These are phyloP conservation scores for Bombus waltoni DNA, from an alignment of 1,140 invertebrate species.

Conservation along the genomic window DNA sequence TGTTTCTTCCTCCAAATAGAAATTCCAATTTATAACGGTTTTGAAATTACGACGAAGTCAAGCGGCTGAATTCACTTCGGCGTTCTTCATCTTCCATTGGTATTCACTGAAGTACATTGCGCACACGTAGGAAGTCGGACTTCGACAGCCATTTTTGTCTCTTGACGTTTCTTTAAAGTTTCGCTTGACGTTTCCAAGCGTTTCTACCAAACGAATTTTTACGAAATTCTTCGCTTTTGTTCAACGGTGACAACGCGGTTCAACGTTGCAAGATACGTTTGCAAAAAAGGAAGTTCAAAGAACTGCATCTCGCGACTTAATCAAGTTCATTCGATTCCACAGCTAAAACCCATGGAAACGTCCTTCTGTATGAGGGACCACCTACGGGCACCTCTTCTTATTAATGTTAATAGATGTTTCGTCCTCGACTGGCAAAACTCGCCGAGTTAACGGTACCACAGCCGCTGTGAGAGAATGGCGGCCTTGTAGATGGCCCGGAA, in stretches of 20 bases:
- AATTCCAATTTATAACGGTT: slow-evolving; percentile 6
- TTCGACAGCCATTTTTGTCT: not conserved
- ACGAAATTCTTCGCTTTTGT: not conserved
- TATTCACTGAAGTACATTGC: slow-evolving; percentile 14
- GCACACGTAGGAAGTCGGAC: not conserved
- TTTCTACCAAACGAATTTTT: not conserved
- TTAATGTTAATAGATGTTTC: slow-evolving; percentile 78
- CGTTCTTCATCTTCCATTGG: slow-evolving; percentile 22
- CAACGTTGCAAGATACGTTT: too few species aligned
- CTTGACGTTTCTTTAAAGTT: not conserved
- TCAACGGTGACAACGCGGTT: not conserved
- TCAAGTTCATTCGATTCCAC: not conserved
- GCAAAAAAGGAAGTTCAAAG: slow-evolving; percentile 9
- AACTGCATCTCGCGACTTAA: not conserved
- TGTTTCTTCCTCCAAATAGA: not conserved
- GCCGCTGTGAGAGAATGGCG: slow-evolving; percentile 70
- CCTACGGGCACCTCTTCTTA: slow-evolving; percentile 73
- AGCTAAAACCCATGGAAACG: slow-evolving; percentile 39
- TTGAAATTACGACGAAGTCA: slow-evolving; percentile 25
- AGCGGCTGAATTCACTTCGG: slow-evolving; percentile 11
- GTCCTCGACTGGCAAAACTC: slow-evolving; percentile 73
- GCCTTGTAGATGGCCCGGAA: slow-evolving; percentile 72
- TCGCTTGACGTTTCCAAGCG: not conserved
- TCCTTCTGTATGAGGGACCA: slow-evolving; percentile 65
- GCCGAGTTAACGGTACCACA: slow-evolving; percentile 74